phyloP scores from a whole-genome alignment of 2,113 vertebrate species.

The human region GRCh38 chr1:113681001-113681500 shows the following conservation, averaged over 20 bases:
- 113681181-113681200: slow-evolving; percentile 86
- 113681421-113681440: background rate
- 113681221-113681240: slow-evolving; percentile 97
- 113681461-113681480: background rate
- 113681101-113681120: background rate
- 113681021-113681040: background rate
- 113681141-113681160: background rate
- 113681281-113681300: slow-evolving; percentile 94
- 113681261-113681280: slow-evolving; percentile 99
- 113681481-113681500: background rate
- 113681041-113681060: background rate
- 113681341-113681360: slow-evolving; percentile 59
- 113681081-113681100: background rate
- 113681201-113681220: slow-evolving; percentile 99
- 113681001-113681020: background rate
- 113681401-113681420: background rate
- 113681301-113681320: slow-evolving; percentile 94
- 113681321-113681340: slow-evolving; percentile 95
- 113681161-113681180: background rate
- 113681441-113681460: background rate
- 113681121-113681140: background rate
- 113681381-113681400: background rate
- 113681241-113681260: slow-evolving; percentile 97
- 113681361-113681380: background rate
- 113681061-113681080: background rate